A percentile compares a stretch with the other conserved stretches of the same genome.
Evolutionary conservation across 1,140 invertebrate species (phyloP).

Genomic region (Cotesia chilonis): DNA sequence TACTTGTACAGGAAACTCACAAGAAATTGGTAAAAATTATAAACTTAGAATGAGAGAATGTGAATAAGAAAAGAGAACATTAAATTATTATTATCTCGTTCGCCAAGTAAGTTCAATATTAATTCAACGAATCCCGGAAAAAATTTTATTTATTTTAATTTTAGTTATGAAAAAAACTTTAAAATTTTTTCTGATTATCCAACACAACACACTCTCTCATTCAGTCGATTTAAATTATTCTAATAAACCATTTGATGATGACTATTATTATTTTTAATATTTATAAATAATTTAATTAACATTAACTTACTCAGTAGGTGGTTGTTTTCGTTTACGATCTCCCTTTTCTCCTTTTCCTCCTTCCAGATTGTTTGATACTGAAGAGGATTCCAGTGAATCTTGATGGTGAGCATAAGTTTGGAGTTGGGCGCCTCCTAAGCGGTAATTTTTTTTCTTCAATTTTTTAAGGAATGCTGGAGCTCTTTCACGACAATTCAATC

Average conservation of each 20-base stretch:
- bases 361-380: conserved; percentile 30
- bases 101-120: neutral
- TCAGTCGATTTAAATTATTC: neutral
- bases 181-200: too few relatives aligned
- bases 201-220: neutral
- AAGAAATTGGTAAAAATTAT: conserved; percentile 17
- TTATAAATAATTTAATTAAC: neutral
- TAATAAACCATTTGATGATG: neutral
- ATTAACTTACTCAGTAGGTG: conserved; percentile 46
- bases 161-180: too few relatives aligned
- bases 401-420: conserved; percentile 51
- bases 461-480: conserved; percentile 42
- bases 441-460: conserved; percentile 40
- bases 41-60: conserved; percentile 23
- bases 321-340: conserved; percentile 49
- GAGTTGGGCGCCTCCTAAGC: conserved; percentile 41
- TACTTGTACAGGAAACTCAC: conserved; percentile 57
- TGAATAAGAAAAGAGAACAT: conserved; percentile 9
- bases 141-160: too few relatives aligned
- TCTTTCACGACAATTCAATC: conserved; percentile 51
- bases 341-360: conserved; percentile 30
- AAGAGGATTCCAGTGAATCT: conserved; percentile 33
- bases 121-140: neutral
- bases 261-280: neutral
- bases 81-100: conserved; percentile 19